phyloP scores from a whole-genome alignment of 2,888 invertebrate species.

The Diplolepis rosae region DNA sequence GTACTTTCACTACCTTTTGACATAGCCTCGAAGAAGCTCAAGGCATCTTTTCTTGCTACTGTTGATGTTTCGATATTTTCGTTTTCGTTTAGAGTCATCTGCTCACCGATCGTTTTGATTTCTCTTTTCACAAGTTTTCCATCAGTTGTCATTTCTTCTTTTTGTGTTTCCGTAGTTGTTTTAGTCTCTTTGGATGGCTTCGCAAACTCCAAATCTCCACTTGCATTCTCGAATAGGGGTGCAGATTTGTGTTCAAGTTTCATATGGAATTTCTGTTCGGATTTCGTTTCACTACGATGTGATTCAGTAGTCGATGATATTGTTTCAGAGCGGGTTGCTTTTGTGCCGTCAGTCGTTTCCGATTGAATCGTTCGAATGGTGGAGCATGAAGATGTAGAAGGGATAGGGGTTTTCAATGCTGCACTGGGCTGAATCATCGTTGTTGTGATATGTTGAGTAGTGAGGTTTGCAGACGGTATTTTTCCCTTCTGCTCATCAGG shows the following conservation, averaged over 20 bases:
- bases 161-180: slow-evolving; percentile 45
- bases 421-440: slow-evolving; percentile 67
- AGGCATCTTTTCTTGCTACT: slow-evolving; percentile 79
- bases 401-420: slow-evolving; percentile 60
- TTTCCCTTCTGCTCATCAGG: slow-evolving; percentile 65
- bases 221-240: slow-evolving; percentile 54
- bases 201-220: slow-evolving; percentile 38
- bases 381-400: slow-evolving; percentile 55
- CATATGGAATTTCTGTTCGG: slow-evolving; percentile 72
- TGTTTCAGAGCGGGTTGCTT: slow-evolving; percentile 66
- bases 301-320: slow-evolving; percentile 69
- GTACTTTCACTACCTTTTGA: slow-evolving; percentile 73
- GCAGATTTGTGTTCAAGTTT: slow-evolving; percentile 71
- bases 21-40: slow-evolving; percentile 81
- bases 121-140: slow-evolving; percentile 52
- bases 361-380: slow-evolving; percentile 61
- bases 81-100: slow-evolving; percentile 59
- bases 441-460: slow-evolving; percentile 63
- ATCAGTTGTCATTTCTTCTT: slow-evolving; percentile 50
- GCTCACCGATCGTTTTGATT: slow-evolving; percentile 49
- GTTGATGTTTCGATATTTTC: slow-evolving; percentile 76
- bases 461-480: slow-evolving; percentile 64
- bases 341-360: slow-evolving; percentile 53
- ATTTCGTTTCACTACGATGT: slow-evolving; percentile 68
- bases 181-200: slow-evolving; percentile 46